Evolutionary conservation across 2,888 invertebrate genomes (phyloP).

Genomic region (Lasioglossum pauxillum): DNA sequence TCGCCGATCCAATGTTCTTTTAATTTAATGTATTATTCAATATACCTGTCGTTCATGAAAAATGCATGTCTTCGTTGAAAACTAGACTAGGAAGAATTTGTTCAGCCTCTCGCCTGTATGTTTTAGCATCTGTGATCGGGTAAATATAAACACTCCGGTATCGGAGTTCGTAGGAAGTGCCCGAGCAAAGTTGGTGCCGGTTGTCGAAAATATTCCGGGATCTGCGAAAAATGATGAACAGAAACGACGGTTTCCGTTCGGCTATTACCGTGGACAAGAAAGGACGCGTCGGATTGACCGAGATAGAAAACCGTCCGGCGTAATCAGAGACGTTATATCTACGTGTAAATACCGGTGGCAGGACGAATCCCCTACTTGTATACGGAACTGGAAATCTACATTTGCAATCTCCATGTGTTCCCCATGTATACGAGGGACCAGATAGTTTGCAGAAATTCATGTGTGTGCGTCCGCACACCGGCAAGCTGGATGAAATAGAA

Average conservation of each 20-base stretch:
- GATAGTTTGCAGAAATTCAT: constrained; percentile 7
- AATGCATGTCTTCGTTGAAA: background rate
- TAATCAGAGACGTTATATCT: constrained; percentile 56
- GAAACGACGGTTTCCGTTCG: background rate
- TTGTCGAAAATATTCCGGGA: background rate
- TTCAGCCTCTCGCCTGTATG: background rate
- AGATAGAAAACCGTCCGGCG: constrained; percentile 29
- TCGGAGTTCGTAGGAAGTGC: background rate
- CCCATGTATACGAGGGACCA: background rate
- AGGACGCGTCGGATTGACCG: background rate
- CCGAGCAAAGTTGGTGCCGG: background rate
- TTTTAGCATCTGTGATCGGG: background rate
- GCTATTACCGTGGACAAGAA: constrained; percentile 5
- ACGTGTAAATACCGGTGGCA: constrained; percentile 44
- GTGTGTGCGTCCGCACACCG: background rate
- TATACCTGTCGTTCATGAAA: constrained; percentile 5
- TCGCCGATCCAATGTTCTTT: constrained; percentile 6
- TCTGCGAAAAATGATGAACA: constrained; percentile 6
- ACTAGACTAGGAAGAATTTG: constrained; percentile 1
- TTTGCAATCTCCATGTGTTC: constrained; percentile 46
- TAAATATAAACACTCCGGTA: background rate
- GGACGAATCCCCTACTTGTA: constrained; percentile 21
- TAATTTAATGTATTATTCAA: constrained; percentile 14
- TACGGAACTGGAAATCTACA: constrained; percentile 48
- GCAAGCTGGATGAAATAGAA: constrained; percentile 29